Evolutionary conservation across 2,888 invertebrate species (phyloP).

Genomic region (Dryobota labecula): DNA sequence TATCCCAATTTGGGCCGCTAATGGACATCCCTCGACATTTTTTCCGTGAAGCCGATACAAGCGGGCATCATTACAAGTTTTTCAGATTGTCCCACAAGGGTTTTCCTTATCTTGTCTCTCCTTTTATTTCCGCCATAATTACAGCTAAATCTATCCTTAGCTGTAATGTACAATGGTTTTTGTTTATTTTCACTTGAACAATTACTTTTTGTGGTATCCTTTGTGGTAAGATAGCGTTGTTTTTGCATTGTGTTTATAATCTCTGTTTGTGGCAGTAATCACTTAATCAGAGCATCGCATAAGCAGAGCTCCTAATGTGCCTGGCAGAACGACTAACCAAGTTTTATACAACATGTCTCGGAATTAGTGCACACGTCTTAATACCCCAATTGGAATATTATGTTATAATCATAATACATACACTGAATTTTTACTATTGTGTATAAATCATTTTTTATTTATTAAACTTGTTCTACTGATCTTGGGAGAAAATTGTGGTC

Average conservation of each 20-base stretch:
- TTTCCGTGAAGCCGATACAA: slow-evolving; percentile 55
- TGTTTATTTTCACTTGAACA: slow-evolving; percentile 65
- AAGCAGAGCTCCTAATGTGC: too few species aligned
- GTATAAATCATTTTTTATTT: too few species aligned
- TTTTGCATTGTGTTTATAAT: slow-evolving; percentile 23
- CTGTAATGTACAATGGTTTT: slow-evolving; percentile 63
- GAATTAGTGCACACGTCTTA: too few species aligned
- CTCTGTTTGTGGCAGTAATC: slow-evolving; percentile 22
- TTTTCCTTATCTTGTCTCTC: slow-evolving; percentile 61
- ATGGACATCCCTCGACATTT: slow-evolving; percentile 51
- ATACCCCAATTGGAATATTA: too few species aligned
- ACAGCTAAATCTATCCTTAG: slow-evolving; percentile 61
- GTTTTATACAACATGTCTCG: too few species aligned
- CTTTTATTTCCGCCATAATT: slow-evolving; percentile 63
- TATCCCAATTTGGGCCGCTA: slow-evolving; percentile 48
- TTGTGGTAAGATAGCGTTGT: slow-evolving; percentile 21
- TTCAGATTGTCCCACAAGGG: slow-evolving; percentile 64
- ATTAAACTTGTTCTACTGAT: too few species aligned
- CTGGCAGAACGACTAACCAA: too few species aligned
- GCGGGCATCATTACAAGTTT: slow-evolving; percentile 62
- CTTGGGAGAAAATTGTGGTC: too few species aligned
- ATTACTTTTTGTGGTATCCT: slow-evolving; percentile 58
- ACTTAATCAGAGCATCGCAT: slow-evolving; percentile 29
- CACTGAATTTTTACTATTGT: too few species aligned
- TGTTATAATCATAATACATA: too few species aligned